Evolutionary conservation across 2,888 invertebrate genomes (phyloP).

Genomic region (Cantharis lateralis): DNA sequence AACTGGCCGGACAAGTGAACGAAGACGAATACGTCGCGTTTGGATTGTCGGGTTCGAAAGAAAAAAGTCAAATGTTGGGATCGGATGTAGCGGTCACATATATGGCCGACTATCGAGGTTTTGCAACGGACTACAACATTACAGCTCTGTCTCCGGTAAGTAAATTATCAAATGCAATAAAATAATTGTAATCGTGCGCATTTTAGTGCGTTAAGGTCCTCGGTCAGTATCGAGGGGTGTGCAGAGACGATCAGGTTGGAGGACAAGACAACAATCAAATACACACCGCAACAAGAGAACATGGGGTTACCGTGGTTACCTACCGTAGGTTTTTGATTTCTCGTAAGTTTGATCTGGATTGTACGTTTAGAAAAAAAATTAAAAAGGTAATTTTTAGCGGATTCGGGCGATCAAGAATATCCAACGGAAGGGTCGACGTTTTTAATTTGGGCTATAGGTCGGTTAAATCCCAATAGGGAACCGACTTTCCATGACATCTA

Average conservation of each 20-base stretch:
- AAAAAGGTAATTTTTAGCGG: constrained; percentile 61
- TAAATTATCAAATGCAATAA: constrained; percentile 22
- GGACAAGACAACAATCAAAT: constrained; percentile 83
- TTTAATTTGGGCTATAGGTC: constrained; percentile 85
- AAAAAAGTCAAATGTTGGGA: constrained; percentile 78
- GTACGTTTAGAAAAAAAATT: neutral
- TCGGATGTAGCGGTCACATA: constrained; percentile 82
- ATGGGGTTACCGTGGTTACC: constrained; percentile 79
- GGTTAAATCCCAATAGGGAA: constrained; percentile 74
- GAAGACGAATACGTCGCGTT: constrained; percentile 87
- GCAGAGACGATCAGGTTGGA: constrained; percentile 81
- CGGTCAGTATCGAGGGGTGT: constrained; percentile 85
- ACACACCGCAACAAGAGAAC: constrained; percentile 70
- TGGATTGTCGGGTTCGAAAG: constrained; percentile 79
- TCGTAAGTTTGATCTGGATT: constrained; percentile 57
- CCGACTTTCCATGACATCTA: constrained; percentile 84
- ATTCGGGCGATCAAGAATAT: constrained; percentile 76
- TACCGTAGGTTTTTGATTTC: constrained; percentile 78
- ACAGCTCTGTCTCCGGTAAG: constrained; percentile 79
- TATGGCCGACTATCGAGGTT: constrained; percentile 73
- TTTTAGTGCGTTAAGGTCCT: constrained; percentile 80
- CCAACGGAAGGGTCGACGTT: constrained; percentile 62
- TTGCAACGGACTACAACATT: constrained; percentile 82
- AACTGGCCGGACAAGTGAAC: constrained; percentile 76
- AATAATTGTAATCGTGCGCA: neutral